These are phyloP conservation scores for Terrapene triunguis DNA, from an alignment of 2,113 vertebrate species.

Conservation along the genomic window DNA sequence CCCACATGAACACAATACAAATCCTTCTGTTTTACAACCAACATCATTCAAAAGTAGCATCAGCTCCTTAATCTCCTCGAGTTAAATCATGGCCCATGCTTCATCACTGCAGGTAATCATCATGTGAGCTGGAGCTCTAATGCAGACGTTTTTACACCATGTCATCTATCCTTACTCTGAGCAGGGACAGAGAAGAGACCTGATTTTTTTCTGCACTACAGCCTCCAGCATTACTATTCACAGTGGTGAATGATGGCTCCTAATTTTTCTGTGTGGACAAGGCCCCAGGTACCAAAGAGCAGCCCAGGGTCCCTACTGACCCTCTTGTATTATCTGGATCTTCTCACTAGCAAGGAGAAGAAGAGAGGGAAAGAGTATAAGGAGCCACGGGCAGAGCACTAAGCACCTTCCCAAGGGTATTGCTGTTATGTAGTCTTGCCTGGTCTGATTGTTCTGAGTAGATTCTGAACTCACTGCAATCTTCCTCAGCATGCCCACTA, in stretches of 20 bases:
- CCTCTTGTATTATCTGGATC: background rate
- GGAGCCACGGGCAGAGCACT: background rate
- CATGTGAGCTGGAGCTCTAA: too few relatives aligned
- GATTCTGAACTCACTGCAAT: too few relatives aligned
- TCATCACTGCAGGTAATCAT: too few relatives aligned
- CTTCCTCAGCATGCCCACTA: background rate
- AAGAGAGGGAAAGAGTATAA: too few relatives aligned
- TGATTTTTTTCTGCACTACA: background rate
- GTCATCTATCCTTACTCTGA: background rate
- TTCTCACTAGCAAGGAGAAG: background rate
- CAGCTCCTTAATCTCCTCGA: background rate
- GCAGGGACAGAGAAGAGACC: background rate
- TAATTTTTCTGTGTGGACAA: background rate
- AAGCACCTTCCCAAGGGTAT: background rate
- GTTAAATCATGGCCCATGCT: background rate
- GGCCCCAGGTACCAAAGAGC: background rate
- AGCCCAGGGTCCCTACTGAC: background rate
- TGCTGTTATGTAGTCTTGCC: background rate
- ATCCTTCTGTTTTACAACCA: background rate
- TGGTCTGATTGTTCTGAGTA: background rate
- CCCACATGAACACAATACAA: background rate
- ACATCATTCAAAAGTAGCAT: background rate
- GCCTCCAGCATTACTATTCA: background rate
- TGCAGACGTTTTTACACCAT: background rate
- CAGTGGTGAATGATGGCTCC: background rate